A percentile compares a stretch with the other conserved stretches of the same genome.
Conservation (phyloP, 1,140 invertebrate species). For the Papilio machaon region DNA sequence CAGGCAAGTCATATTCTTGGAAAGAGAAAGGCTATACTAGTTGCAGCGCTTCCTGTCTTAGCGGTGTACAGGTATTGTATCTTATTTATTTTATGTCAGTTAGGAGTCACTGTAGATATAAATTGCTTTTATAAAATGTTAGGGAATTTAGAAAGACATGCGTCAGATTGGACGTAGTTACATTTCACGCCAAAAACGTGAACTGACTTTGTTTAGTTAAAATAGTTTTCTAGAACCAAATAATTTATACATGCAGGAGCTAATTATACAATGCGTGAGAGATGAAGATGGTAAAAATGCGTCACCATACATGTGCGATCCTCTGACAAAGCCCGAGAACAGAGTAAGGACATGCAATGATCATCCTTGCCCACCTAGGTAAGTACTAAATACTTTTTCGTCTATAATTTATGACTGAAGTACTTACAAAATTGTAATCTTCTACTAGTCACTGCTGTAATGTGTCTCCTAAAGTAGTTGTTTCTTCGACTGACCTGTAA, state of each 20-base stretch:
- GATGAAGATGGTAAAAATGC: conserved; percentile 93
- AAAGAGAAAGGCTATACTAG: conserved; percentile 92
- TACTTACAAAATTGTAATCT: too few relatives aligned
- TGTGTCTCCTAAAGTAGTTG: too few relatives aligned
- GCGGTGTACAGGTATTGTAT: conserved; percentile 85
- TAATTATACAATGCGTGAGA: conserved; percentile 95
- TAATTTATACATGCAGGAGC: conserved; percentile 86
- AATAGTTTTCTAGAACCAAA: background rate
- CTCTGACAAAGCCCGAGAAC: conserved; percentile 92
- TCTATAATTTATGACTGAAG: too few relatives aligned
- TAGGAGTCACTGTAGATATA: background rate
- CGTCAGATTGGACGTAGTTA: too few relatives aligned
- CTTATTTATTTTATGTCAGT: background rate
- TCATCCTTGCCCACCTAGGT: conserved; percentile 93
- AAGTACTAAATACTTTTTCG: conserved; percentile 41
- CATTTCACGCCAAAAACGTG: too few relatives aligned
- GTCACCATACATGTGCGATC: conserved; percentile 91
- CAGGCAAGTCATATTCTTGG: conserved; percentile 90
- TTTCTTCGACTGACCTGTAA: too few relatives aligned
- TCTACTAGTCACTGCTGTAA: too few relatives aligned
- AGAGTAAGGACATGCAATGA: conserved; percentile 96
- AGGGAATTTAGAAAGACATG: background rate
- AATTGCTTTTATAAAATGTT: background rate
- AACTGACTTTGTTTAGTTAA: too few relatives aligned
- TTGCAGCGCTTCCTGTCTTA: conserved; percentile 97